Evolutionary conservation across 2,888 invertebrate genomes (phyloP).

Genomic region (Oscheius sp.): DNA sequence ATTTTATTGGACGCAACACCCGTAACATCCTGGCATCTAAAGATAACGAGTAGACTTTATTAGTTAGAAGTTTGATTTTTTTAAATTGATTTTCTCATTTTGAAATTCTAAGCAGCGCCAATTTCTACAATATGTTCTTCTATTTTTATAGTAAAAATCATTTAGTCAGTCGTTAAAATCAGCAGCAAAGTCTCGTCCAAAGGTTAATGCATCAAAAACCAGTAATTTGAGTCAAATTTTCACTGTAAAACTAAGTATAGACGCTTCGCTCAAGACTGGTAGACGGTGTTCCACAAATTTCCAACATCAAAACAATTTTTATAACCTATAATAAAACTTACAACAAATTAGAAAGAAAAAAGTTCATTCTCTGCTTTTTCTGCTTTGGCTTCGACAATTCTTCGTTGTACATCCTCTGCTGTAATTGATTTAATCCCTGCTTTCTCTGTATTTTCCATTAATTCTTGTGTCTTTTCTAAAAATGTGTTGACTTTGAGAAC

Average conservation of each 20-base stretch:
- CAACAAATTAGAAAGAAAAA: slow-evolving; percentile 16
- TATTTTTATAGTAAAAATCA: too few species aligned
- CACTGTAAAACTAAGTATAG: not conserved
- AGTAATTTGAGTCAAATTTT: too few species aligned
- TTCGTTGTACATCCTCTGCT: slow-evolving; percentile 46
- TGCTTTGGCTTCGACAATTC: slow-evolving; percentile 28
- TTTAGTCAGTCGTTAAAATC: too few species aligned
- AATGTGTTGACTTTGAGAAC: not conserved
- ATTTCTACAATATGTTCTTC: too few species aligned
- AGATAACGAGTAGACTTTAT: too few species aligned
- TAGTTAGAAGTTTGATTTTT: too few species aligned
- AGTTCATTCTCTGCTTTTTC: slow-evolving; percentile 14
- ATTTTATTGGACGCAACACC: too few species aligned
- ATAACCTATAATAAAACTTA: not conserved
- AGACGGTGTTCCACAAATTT: not conserved
- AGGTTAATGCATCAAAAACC: too few species aligned
- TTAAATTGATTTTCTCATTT: too few species aligned
- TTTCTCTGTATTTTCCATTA: slow-evolving; percentile 42
- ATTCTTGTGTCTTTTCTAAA: slow-evolving; percentile 43
- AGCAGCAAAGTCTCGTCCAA: too few species aligned
- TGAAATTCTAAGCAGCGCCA: too few species aligned
- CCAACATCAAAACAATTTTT: not conserved
- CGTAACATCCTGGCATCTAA: too few species aligned
- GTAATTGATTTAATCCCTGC: slow-evolving; percentile 44
- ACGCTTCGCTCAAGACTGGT: not conserved